Conservation (phyloP, 1,140 invertebrate species). For the Teleopsis dalmanni region DNA sequence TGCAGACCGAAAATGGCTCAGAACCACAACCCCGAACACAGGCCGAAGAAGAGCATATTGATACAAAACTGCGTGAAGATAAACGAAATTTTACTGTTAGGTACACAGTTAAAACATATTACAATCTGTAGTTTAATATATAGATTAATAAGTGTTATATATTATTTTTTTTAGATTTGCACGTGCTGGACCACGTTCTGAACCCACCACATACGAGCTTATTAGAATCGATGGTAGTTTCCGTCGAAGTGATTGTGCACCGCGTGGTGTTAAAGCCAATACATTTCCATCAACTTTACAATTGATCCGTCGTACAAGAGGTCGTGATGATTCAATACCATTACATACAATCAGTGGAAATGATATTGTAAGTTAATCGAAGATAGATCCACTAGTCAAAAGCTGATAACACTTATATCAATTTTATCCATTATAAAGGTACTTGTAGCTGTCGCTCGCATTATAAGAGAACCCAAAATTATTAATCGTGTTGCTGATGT, state of each 20-base stretch:
- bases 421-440: slow-evolving; percentile 41
- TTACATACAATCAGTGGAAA: slow-evolving; percentile 49
- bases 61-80: slow-evolving; percentile 33
- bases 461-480: slow-evolving; percentile 58
- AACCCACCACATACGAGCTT: slow-evolving; percentile 58
- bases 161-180: slow-evolving; percentile 48
- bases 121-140: background rate
- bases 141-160: background rate
- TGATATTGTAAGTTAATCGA: slow-evolving; percentile 47
- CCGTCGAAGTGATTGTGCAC: slow-evolving; percentile 48
- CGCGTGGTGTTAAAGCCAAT: slow-evolving; percentile 31
- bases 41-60: slow-evolving; percentile 41
- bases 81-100: slow-evolving; percentile 47
- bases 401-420: background rate
- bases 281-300: slow-evolving; percentile 46
- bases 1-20: slow-evolving; percentile 31
- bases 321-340: slow-evolving; percentile 46
- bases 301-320: slow-evolving; percentile 46
- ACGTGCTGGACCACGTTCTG: slow-evolving; percentile 55
- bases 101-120: slow-evolving; percentile 15
- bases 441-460: slow-evolving; percentile 59
- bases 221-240: slow-evolving; percentile 53
- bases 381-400: no score
- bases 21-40: slow-evolving; percentile 38
- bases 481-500: slow-evolving; percentile 64